Conservation (phyloP, 2,888 invertebrate genomes). For the Thymelicus acteon region DNA sequence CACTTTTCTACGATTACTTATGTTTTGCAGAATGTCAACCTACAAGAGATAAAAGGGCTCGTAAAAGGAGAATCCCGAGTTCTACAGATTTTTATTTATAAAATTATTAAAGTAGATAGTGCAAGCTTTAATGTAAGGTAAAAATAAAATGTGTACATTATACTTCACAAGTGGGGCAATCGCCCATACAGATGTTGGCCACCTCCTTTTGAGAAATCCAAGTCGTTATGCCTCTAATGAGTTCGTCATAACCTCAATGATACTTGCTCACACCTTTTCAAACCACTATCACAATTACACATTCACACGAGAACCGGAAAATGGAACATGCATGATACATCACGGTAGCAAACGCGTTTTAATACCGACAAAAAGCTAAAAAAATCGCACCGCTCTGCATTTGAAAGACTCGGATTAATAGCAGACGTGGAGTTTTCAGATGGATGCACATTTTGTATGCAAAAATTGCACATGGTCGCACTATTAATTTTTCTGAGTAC, state of each 20-base stretch:
- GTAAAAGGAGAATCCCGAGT: too few relatives aligned
- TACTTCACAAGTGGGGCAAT: too few relatives aligned
- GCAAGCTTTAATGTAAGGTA: too few relatives aligned
- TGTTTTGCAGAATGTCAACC: too few relatives aligned
- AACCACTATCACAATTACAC: background rate
- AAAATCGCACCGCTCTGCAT: constrained; percentile 28
- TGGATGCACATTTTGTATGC: constrained; percentile 47
- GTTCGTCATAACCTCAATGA: background rate
- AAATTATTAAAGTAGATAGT: too few relatives aligned
- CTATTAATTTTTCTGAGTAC: constrained; percentile 49
- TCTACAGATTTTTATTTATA: too few relatives aligned
- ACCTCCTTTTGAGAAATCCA: too few relatives aligned
- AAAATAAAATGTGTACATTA: too few relatives aligned
- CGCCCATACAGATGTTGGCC: too few relatives aligned
- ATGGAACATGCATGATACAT: constrained; percentile 22
- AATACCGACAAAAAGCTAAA: constrained; percentile 33
- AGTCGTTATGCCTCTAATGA: background rate
- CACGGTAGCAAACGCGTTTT: constrained; percentile 19
- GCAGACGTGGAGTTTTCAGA: constrained; percentile 47
- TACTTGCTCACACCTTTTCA: background rate
- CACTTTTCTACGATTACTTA: too few relatives aligned
- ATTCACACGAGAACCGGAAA: background rate
- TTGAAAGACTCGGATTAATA: constrained; percentile 45
- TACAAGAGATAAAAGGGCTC: too few relatives aligned
- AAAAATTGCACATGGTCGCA: constrained; percentile 45